Conservation (phyloP, 1,140 invertebrate species). For the Brachionus manjavacas region DNA sequence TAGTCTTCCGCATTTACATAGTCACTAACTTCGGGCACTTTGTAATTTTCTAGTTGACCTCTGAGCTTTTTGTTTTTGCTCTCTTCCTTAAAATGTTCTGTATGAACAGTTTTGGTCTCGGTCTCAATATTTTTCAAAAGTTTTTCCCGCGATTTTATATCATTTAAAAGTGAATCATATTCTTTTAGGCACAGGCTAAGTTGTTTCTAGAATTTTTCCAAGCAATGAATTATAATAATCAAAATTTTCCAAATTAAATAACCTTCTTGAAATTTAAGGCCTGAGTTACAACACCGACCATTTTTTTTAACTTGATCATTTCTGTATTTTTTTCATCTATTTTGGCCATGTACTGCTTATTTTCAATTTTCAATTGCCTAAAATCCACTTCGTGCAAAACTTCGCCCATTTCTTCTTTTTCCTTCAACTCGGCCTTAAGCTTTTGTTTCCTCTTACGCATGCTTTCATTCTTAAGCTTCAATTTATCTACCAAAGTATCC, state of each 20-base stretch:
- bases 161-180: constrained; percentile 27
- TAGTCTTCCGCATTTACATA: constrained; percentile 56
- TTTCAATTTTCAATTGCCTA: constrained; percentile 58
- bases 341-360: constrained; percentile 57
- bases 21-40: constrained; percentile 57
- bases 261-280: constrained; percentile 48
- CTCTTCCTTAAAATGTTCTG: constrained; percentile 54
- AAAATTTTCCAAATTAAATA: background rate
- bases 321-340: constrained; percentile 58
- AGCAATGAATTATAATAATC: background rate
- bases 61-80: constrained; percentile 53
- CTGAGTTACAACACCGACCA: constrained; percentile 55
- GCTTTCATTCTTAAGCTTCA: constrained; percentile 55
- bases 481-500: constrained; percentile 57
- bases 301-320: constrained; percentile 54
- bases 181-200: background rate
- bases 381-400: constrained; percentile 58
- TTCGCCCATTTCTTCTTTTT: constrained; percentile 59
- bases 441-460: constrained; percentile 57
- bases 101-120: constrained; percentile 24
- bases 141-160: constrained; percentile 6
- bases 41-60: constrained; percentile 52
- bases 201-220: constrained; percentile 18
- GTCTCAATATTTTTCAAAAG: constrained; percentile 13
- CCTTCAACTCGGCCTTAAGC: constrained; percentile 55